Conservation (phyloP, 2,113 vertebrate genomes). For the Corythornis cristatus region DNA sequence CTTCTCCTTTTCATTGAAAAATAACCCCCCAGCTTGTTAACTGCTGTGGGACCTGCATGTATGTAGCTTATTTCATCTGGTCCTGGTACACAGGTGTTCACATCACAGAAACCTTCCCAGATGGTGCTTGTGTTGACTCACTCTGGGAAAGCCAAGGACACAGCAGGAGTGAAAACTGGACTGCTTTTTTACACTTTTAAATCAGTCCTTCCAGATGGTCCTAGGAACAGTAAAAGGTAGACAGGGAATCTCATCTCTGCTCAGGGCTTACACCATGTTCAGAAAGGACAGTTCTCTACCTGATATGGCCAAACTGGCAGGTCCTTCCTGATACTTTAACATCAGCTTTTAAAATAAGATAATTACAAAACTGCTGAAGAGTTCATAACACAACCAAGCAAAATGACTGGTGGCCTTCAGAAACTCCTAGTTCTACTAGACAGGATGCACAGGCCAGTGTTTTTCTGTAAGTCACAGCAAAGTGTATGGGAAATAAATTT, state of each 20-base stretch:
- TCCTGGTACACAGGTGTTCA: not conserved
- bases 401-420: not conserved
- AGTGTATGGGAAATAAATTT: not conserved
- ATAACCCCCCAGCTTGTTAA: not conserved
- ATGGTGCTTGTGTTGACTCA: not conserved
- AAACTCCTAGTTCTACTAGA: not conserved
- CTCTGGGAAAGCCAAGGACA: constrained; percentile 10
- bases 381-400: not conserved
- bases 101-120: constrained; percentile 27
- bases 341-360: not conserved
- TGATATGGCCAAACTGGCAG: not conserved
- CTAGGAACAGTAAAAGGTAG: not conserved
- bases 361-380: not conserved
- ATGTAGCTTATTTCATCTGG: not conserved
- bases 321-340: not conserved
- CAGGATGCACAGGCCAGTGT: not conserved
- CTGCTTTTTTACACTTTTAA: not conserved
- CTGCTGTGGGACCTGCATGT: not conserved
- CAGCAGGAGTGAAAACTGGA: not conserved
- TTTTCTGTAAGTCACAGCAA: not conserved
- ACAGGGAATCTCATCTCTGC: not conserved
- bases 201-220: not conserved
- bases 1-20: not conserved
- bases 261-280: not conserved
- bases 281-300: not conserved